These are phyloP conservation scores for Protonibea diacanthus DNA, from an alignment of 2,797 vertebrate genomes.

Conservation along the genomic window DNA sequence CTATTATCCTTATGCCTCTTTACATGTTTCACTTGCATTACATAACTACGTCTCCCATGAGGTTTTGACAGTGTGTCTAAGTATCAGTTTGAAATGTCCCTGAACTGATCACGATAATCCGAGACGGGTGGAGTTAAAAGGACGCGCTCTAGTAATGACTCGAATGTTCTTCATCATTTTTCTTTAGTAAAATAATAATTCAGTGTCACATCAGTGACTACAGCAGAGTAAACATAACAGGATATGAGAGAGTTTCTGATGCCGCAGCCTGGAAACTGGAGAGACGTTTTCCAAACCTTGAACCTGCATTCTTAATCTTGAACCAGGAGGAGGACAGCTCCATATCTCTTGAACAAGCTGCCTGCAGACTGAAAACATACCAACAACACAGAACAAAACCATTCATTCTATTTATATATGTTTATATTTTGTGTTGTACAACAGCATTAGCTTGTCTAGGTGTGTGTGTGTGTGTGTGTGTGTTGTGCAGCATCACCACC, in stretches of 20 bases:
- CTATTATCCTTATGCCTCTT: background rate
- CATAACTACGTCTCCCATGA: background rate
- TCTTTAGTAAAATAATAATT: background rate
- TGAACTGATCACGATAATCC: background rate
- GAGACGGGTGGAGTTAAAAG: background rate
- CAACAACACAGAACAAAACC: background rate
- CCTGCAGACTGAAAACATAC: background rate
- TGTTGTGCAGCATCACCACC: conserved; percentile 15
- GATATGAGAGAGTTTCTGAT: too few relatives aligned
- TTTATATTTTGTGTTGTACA: background rate
- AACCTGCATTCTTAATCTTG: too few relatives aligned
- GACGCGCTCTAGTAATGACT: background rate
- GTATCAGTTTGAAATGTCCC: background rate
- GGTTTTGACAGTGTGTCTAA: background rate
- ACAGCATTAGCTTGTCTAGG: conserved; percentile 5
- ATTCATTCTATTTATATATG: conserved; percentile 1
- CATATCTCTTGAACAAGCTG: background rate
- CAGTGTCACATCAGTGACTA: background rate
- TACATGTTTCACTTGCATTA: background rate
- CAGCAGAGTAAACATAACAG: background rate
- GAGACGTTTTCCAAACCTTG: too few relatives aligned
- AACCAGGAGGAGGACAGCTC: too few relatives aligned
- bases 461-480: conserved; percentile 11
- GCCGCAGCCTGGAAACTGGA: too few relatives aligned
- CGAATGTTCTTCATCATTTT: too few relatives aligned